Conservation (phyloP, 2,113 vertebrate species). For the Melanotaenia duboulayi region DNA sequence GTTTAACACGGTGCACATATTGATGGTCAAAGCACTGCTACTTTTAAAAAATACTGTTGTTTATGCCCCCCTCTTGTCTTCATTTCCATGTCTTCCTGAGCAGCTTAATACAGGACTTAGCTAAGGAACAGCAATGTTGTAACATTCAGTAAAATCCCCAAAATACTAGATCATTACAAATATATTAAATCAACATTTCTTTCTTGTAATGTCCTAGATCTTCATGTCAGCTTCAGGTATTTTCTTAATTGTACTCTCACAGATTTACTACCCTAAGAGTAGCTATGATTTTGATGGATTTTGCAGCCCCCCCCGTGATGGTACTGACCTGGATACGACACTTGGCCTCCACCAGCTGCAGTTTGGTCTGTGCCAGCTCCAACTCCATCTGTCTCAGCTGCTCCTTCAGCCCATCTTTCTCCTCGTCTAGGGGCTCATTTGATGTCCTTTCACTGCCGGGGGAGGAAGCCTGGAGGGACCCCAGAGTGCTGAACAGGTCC, state of each 20-base stretch:
- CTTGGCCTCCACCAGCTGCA: slow-evolving; percentile 98
- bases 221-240: background rate
- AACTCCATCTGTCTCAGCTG: slow-evolving; percentile 97
- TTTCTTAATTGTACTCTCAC: background rate
- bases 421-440: slow-evolving; percentile 86
- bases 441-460: slow-evolving; percentile 77
- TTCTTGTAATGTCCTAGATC: background rate
- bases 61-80: too few relatives aligned
- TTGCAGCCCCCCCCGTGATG: background rate
- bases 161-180: too few relatives aligned
- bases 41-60: too few relatives aligned
- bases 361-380: slow-evolving; percentile 98
- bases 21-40: too few relatives aligned
- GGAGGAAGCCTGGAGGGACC: slow-evolving; percentile 84
- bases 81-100: too few relatives aligned
- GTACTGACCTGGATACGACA: slow-evolving; percentile 95
- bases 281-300: too few relatives aligned
- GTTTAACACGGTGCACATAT: too few relatives aligned
- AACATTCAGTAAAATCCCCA: too few relatives aligned
- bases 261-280: background rate
- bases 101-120: too few relatives aligned
- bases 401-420: slow-evolving; percentile 94
- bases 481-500: slow-evolving; percentile 93
- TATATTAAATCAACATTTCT: background rate
- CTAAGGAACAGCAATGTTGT: too few relatives aligned